Evolutionary conservation across 1,140 invertebrate genomes (phyloP).

Genomic region (Anastrepha obliqua): DNA sequence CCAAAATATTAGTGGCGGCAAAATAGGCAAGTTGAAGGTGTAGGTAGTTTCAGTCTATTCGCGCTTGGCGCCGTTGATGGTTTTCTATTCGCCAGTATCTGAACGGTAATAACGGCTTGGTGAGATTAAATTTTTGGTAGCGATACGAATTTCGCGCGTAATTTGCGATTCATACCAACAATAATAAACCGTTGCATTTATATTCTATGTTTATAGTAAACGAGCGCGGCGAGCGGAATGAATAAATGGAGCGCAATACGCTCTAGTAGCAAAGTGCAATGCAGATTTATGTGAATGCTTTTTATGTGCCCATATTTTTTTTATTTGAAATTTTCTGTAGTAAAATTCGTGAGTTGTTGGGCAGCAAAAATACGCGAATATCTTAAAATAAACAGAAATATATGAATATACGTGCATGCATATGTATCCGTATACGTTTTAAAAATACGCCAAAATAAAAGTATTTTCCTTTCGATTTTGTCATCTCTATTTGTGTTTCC

Average conservation of each 20-base stretch:
- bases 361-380: background rate
- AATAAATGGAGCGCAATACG: background rate
- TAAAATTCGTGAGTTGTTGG: background rate
- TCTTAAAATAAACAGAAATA: background rate
- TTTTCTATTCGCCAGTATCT: background rate
- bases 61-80: conserved; percentile 38
- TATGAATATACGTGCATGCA: background rate
- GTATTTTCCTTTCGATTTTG: conserved; percentile 17
- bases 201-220: background rate
- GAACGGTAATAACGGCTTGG: conserved; percentile 17
- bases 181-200: background rate
- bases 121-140: background rate
- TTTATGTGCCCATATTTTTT: conserved; percentile 48
- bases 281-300: conserved; percentile 33
- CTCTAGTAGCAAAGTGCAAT: conserved; percentile 32
- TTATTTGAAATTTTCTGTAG: background rate
- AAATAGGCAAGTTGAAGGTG: conserved; percentile 25
- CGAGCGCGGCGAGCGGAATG: background rate
- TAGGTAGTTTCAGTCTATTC: conserved; percentile 40
- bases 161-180: background rate
- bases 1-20: conserved; percentile 14
- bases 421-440: background rate
- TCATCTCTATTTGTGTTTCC: conserved; percentile 24
- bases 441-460: conserved; percentile 22
- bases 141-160: conserved; percentile 19